A percentile compares a stretch with the other conserved stretches of the same genome.
Conservation (phyloP, 2,797 vertebrate genomes). For the Sarcoramphus papa region DNA sequence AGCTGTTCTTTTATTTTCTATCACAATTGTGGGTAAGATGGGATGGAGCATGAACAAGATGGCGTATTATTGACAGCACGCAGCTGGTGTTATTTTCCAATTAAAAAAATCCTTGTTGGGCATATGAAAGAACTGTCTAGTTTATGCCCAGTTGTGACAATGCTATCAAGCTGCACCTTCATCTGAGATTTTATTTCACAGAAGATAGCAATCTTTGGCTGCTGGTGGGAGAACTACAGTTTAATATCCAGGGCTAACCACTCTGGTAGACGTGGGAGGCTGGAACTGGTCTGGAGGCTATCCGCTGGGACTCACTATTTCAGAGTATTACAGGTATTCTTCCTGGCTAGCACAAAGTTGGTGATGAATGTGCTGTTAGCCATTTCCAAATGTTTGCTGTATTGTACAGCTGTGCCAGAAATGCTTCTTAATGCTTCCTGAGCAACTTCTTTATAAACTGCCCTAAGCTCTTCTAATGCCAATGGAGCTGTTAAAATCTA, state of each 20-base stretch:
- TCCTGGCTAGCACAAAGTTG: background rate
- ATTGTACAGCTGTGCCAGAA: background rate
- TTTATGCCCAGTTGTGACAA: background rate
- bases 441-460: background rate
- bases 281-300: background rate
- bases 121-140: background rate
- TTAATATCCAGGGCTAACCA: background rate
- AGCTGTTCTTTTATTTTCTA: conserved; percentile 40
- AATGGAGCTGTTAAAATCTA: background rate
- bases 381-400: background rate
- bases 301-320: background rate
- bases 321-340: background rate
- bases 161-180: background rate
- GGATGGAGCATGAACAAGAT: background rate
- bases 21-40: conserved; percentile 2
- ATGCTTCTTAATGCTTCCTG: background rate
- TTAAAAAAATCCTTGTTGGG: conserved; percentile 36
- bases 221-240: background rate
- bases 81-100: conserved; percentile 39
- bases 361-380: background rate
- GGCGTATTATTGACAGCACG: conserved; percentile 1
- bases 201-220: background rate
- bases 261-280: background rate
- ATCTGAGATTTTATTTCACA: background rate
- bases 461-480: background rate